Conservation (phyloP, 2,113 vertebrate species). For the Leptobrachium leishanense region DNA sequence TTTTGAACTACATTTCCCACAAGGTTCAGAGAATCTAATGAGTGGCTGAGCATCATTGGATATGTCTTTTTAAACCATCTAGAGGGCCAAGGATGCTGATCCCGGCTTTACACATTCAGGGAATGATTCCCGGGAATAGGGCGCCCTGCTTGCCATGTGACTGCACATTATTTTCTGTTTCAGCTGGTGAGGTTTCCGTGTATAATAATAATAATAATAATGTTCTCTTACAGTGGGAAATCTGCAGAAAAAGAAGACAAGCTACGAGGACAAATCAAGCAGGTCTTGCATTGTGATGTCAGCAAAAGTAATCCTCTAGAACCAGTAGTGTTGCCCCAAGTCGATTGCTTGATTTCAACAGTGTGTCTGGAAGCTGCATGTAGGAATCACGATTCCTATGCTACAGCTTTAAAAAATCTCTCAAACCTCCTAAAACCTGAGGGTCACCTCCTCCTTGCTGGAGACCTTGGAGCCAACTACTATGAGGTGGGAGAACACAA, state of each 20-base stretch:
- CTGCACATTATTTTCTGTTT: too few species aligned
- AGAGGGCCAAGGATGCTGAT: too few species aligned
- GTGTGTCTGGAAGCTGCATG: constrained; percentile 57
- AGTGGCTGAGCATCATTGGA: too few species aligned
- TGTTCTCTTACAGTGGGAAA: neutral
- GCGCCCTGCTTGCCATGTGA: too few species aligned
- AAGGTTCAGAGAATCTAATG: too few species aligned
- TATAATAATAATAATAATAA: neutral
- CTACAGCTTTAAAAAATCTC: constrained; percentile 37
- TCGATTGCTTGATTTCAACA: constrained; percentile 50
- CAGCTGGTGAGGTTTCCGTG: too few species aligned
- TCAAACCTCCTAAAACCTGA: constrained; percentile 49
- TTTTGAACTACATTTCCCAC: too few species aligned
- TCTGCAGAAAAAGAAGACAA: constrained; percentile 48
- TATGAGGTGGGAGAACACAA: constrained; percentile 44
- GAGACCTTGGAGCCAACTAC: constrained; percentile 53
- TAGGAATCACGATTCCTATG: constrained; percentile 38
- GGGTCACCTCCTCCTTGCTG: constrained; percentile 47
- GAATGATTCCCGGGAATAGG: too few species aligned
- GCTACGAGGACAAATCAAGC: constrained; percentile 38
- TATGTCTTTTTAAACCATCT: too few species aligned
- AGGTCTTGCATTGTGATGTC: constrained; percentile 53
- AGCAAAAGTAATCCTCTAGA: constrained; percentile 48
- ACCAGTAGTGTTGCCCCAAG: constrained; percentile 38
- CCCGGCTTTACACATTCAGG: too few species aligned